These are phyloP conservation scores for Alviniconcha marisindica DNA, from an alignment of 1,140 invertebrate genomes.

Conservation along the genomic window DNA sequence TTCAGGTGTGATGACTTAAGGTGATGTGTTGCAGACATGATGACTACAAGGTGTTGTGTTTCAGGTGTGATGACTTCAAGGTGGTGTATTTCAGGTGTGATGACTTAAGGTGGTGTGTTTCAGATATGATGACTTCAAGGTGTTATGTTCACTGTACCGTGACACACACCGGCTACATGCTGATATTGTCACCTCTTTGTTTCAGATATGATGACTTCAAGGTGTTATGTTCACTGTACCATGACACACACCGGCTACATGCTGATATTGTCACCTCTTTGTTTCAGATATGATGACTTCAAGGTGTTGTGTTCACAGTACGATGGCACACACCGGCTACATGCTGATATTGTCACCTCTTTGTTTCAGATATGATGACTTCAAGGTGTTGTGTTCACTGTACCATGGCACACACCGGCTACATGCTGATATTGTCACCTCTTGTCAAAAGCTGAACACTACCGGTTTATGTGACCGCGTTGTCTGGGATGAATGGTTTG, in stretches of 20 bases:
- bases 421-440: conserved; percentile 55
- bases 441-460: conserved; percentile 78
- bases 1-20: background rate
- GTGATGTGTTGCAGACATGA: background rate
- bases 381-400: conserved; percentile 88
- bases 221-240: conserved; percentile 89
- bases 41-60: no score
- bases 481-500: conserved; percentile 89
- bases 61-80: no score
- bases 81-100: no score
- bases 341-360: conserved; percentile 55
- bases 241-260: conserved; percentile 84
- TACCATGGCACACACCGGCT: conserved; percentile 88
- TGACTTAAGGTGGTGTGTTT: conserved; percentile 14
- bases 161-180: conserved; percentile 82
- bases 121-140: conserved; percentile 87
- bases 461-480: conserved; percentile 86
- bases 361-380: conserved; percentile 91
- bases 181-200: conserved; percentile 57
- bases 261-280: conserved; percentile 55
- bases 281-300: conserved; percentile 92
- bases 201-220: conserved; percentile 92
- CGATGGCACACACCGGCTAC: conserved; percentile 86
- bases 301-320: conserved; percentile 89
- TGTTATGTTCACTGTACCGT: conserved; percentile 90